Evolutionary conservation across 2,113 vertebrate genomes (phyloP).

Genomic region (Brachyhypopomus gauderio): DNA sequence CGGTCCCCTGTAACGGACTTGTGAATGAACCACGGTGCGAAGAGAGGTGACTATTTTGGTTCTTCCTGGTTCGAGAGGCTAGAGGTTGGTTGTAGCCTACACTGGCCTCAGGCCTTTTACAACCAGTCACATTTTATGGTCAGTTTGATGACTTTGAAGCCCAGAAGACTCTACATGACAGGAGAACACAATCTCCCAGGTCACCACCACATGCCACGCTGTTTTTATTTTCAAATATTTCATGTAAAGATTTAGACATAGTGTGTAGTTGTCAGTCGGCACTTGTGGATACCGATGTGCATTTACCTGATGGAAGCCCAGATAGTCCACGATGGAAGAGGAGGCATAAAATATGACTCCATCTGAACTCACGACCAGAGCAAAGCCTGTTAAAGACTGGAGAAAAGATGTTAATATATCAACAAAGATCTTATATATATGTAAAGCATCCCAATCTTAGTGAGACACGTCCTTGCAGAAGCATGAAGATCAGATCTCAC

Average conservation of each 20-base stretch:
- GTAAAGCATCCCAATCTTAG: not conserved
- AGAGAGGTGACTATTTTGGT: not conserved
- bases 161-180: slow-evolving; percentile 6
- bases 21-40: slow-evolving; percentile 35
- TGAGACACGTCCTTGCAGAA: not conserved
- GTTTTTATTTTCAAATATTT: not conserved
- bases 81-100: not conserved
- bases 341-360: slow-evolving; percentile 80
- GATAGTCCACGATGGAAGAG: slow-evolving; percentile 82
- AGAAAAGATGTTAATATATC: slow-evolving; percentile 50
- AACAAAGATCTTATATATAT: too few relatives aligned
- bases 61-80: not conserved
- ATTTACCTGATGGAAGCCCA: slow-evolving; percentile 90
- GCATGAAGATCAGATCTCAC: too few relatives aligned
- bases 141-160: slow-evolving; percentile 41
- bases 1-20: slow-evolving; percentile 26
- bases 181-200: slow-evolving; percentile 1
- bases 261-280: not conserved
- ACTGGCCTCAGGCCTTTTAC: slow-evolving; percentile 8
- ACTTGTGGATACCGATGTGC: not conserved
- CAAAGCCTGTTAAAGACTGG: slow-evolving; percentile 92
- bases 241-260: not conserved
- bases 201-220: slow-evolving; percentile 1
- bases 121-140: slow-evolving; percentile 33
- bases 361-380: slow-evolving; percentile 90